phyloP scores from a whole-genome alignment of 2,797 vertebrate genomes.

The Fundulus diaphanus region DNA sequence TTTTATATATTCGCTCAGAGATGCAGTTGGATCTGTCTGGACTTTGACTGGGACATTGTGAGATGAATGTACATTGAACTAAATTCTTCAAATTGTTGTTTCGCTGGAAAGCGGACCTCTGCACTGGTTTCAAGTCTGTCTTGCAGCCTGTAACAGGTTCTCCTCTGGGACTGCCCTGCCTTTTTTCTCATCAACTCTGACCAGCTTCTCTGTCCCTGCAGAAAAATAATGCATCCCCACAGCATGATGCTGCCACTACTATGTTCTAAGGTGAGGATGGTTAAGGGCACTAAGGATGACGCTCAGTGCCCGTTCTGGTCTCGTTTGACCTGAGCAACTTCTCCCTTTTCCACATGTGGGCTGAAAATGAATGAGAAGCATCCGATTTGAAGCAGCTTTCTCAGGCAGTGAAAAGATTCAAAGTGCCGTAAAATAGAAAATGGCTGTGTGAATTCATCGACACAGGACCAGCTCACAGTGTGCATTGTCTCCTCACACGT shows the following conservation, averaged over 20 bases:
- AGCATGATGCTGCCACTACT: not conserved
- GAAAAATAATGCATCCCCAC: not conserved
- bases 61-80: not conserved
- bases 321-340: not conserved
- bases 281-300: not conserved
- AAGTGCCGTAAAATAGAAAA: slow-evolving; percentile 27
- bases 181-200: too few relatives aligned
- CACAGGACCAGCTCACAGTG: slow-evolving; percentile 42
- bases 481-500: slow-evolving; percentile 13
- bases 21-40: not conserved
- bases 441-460: slow-evolving; percentile 59
- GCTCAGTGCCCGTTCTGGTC: not conserved
- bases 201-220: not conserved
- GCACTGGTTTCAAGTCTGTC: too few relatives aligned
- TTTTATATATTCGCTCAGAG: too few relatives aligned
- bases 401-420: slow-evolving; percentile 25
- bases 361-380: not conserved
- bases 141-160: too few relatives aligned
- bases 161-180: too few relatives aligned
- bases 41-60: not conserved
- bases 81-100: too few relatives aligned
- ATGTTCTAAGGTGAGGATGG: not conserved
- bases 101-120: not conserved
- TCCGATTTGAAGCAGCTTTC: slow-evolving; percentile 24
- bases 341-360: not conserved